Percentiles rank a stretch among this genome's conserved stretches.
Conservation (phyloP, 2,888 invertebrate genomes). For the Lepidocyrtoides sp. region DNA sequence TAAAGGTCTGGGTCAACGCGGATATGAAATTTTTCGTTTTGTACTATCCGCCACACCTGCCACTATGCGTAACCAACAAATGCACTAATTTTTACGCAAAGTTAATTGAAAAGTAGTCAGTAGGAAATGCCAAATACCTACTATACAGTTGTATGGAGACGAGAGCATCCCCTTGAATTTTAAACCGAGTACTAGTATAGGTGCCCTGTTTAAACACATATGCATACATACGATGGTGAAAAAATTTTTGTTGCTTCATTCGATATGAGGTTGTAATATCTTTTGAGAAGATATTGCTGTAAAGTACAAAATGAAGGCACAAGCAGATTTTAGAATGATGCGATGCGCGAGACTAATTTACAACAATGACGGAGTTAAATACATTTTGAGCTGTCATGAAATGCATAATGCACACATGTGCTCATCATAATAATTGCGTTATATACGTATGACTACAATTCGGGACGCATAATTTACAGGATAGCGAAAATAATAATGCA, state of each 20-base stretch:
- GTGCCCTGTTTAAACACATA: no score
- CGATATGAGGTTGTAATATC: not conserved
- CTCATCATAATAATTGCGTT: conserved; percentile 20
- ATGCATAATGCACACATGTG: conserved; percentile 25
- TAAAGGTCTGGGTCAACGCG: not conserved
- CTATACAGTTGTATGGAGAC: no score
- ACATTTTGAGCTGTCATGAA: conserved; percentile 56
- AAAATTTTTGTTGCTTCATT: conserved; percentile 35
- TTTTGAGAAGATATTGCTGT: no score
- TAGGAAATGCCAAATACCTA: not conserved
- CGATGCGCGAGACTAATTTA: conserved; percentile 68
- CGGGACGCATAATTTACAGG: conserved; percentile 62
- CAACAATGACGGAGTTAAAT: conserved; percentile 72
- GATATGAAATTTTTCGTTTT: not conserved
- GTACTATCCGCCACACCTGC: not conserved
- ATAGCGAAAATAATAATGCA: conserved; percentile 28
- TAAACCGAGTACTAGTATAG: no score
- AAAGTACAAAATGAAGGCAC: not conserved
- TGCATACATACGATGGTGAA: no score
- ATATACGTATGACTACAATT: conserved; percentile 52
- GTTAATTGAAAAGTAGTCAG: conserved; percentile 52
- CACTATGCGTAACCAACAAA: not conserved
- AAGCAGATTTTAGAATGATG: conserved; percentile 30
- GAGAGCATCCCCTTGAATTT: no score
- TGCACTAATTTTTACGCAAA: conserved; percentile 50